Evolutionary conservation across 2,113 vertebrate species (phyloP).

Genomic region (Otus sunia): DNA sequence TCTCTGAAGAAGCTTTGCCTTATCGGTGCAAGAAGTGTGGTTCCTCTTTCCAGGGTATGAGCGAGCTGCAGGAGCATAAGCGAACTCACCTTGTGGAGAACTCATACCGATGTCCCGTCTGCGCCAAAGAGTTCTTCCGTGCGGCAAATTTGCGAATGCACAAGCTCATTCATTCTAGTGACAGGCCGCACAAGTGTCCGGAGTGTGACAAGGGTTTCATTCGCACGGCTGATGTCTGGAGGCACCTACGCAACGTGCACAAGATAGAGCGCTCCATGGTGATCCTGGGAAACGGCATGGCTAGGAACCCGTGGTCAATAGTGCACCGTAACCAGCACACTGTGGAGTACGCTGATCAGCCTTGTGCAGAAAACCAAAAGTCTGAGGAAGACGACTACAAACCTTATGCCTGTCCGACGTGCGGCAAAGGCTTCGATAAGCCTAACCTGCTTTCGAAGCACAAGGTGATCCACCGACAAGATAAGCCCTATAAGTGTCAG

Average conservation of each 20-base stretch:
- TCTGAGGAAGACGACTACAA: background rate
- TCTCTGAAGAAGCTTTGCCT: background rate
- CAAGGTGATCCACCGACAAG: conserved; percentile 47
- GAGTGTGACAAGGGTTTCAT: conserved; percentile 69
- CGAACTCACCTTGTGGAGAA: background rate
- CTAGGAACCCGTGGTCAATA: conserved; percentile 24
- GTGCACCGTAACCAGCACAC: background rate
- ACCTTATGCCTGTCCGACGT: background rate
- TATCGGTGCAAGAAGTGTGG: background rate
- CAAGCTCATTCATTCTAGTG: conserved; percentile 49
- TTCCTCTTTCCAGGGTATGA: background rate
- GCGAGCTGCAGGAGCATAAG: background rate
- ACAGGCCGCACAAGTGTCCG: conserved; percentile 32
- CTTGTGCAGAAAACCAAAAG: background rate
- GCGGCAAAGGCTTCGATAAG: conserved; percentile 26
- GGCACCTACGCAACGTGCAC: conserved; percentile 29
- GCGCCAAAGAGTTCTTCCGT: conserved; percentile 47
- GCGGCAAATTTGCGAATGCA: conserved; percentile 50
- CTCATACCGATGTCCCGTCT: background rate
- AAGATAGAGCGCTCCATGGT: conserved; percentile 58
- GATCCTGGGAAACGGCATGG: background rate
- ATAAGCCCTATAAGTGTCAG: conserved; percentile 60
- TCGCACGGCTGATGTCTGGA: conserved; percentile 40
- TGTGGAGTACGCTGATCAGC: background rate
- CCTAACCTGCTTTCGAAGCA: conserved; percentile 63